These are phyloP conservation scores for Protobothrops mucrosquamatus DNA, from an alignment of 2,113 vertebrate species.

Conservation along the genomic window DNA sequence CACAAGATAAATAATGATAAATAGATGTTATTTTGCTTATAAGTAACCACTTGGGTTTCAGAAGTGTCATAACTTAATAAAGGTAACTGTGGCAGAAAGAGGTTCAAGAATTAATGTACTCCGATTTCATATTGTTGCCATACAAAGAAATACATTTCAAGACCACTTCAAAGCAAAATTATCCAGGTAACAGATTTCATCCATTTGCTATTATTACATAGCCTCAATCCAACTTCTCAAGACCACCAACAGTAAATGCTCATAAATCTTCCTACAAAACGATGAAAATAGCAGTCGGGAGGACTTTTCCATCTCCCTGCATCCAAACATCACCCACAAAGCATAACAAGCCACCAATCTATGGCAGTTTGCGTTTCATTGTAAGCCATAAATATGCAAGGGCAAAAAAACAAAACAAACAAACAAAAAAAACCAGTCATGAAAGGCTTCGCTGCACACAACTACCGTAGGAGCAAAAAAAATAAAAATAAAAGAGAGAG, in stretches of 20 bases:
- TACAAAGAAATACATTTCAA: neutral
- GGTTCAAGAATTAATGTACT: neutral
- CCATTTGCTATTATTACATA: neutral
- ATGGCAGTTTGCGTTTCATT: constrained; percentile 57
- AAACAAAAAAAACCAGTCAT: neutral
- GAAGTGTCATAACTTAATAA: neutral
- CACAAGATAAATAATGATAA: neutral
- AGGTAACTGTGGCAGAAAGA: neutral
- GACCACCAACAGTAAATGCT: constrained; percentile 20
- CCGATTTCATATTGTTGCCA: neutral
- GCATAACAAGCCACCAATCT: neutral
- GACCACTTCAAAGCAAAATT: neutral
- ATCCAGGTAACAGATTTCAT: neutral
- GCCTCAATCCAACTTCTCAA: neutral
- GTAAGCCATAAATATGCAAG: constrained; percentile 49
- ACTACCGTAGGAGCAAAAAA: neutral
- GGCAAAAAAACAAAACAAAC: neutral
- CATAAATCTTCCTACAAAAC: constrained; percentile 41
- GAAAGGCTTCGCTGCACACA: constrained; percentile 28
- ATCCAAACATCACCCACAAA: constrained; percentile 46
- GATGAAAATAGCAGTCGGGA: neutral
- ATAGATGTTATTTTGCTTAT: neutral
- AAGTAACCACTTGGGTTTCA: constrained; percentile 32
- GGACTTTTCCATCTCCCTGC: constrained; percentile 35
- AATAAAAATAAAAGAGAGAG: constrained; percentile 4